phyloP scores from a whole-genome alignment of 2,797 vertebrate species.

The Rhabdophis nuchalis region DNA sequence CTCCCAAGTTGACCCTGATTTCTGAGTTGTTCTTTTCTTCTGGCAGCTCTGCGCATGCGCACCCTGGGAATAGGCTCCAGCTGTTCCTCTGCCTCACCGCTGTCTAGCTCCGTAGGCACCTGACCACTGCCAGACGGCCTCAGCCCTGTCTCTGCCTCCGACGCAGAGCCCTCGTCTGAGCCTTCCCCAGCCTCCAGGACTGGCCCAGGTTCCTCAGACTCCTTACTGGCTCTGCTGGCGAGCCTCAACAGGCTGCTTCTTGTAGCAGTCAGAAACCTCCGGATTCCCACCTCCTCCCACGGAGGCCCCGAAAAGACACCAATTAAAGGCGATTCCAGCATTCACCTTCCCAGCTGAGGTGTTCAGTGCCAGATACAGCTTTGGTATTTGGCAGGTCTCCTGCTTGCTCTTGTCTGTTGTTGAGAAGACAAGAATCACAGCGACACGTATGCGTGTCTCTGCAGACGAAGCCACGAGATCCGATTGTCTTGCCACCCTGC shows the following conservation, averaged over 20 bases:
- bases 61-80: too few species aligned
- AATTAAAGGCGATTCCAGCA: slow-evolving; percentile 39
- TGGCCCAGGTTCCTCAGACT: too few species aligned
- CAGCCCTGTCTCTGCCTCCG: too few species aligned
- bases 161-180: too few species aligned
- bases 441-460: background rate
- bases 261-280: background rate
- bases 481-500: background rate
- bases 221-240: too few species aligned
- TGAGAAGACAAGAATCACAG: background rate
- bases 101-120: too few species aligned
- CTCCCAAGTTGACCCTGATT: too few species aligned
- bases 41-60: too few species aligned
- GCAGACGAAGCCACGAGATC: background rate
- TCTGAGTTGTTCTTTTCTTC: too few species aligned
- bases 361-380: slow-evolving; percentile 19
- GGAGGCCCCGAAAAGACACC: slow-evolving; percentile 2
- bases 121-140: too few species aligned
- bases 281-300: background rate
- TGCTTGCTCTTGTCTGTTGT: slow-evolving; percentile 24
- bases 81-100: too few species aligned
- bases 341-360: slow-evolving; percentile 20
- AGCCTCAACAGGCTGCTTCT: background rate
- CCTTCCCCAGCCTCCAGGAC: too few species aligned
- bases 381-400: slow-evolving; percentile 51